phyloP scores from a whole-genome alignment of 2,888 invertebrate genomes.

The Adela reaumurella region DNA sequence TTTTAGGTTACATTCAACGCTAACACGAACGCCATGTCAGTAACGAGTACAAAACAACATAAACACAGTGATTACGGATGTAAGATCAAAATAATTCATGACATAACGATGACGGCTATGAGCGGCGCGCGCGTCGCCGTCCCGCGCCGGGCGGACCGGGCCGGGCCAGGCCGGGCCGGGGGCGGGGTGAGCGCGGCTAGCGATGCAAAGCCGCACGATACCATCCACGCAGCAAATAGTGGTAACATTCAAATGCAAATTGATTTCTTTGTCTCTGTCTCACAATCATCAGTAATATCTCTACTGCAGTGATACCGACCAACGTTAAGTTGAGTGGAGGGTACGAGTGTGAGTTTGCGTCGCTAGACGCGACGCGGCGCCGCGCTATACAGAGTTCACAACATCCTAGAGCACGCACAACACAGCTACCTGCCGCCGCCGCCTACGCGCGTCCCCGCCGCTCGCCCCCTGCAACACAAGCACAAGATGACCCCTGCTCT shows the following conservation, averaged over 20 bases:
- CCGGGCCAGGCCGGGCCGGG: slow-evolving; percentile 6
- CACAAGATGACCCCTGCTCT: slow-evolving; percentile 39
- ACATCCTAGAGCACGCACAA: slow-evolving; percentile 58
- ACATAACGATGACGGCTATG: slow-evolving; percentile 56
- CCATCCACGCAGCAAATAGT: no score
- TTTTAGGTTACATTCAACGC: neutral
- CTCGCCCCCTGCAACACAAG: slow-evolving; percentile 50
- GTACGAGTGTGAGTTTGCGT: no score
- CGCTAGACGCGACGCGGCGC: neutral
- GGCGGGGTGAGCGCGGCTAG: neutral
- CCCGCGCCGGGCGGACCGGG: slow-evolving; percentile 30
- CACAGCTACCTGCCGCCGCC: slow-evolving; percentile 20
- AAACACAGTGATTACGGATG: slow-evolving; percentile 48
- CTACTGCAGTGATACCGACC: no score
- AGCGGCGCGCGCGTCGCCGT: slow-evolving; percentile 42
- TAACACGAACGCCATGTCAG: slow-evolving; percentile 34
- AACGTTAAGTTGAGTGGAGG: no score
- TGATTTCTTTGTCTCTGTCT: no score
- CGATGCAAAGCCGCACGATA: no score
- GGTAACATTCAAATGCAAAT: no score
- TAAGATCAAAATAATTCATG: slow-evolving; percentile 47
- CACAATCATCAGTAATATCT: no score
- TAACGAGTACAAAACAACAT: slow-evolving; percentile 41
- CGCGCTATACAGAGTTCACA: slow-evolving; percentile 44
- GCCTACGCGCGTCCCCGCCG: slow-evolving; percentile 46